phyloP scores from a whole-genome alignment of 2,113 vertebrate species.

The Rostratula benghalensis region DNA sequence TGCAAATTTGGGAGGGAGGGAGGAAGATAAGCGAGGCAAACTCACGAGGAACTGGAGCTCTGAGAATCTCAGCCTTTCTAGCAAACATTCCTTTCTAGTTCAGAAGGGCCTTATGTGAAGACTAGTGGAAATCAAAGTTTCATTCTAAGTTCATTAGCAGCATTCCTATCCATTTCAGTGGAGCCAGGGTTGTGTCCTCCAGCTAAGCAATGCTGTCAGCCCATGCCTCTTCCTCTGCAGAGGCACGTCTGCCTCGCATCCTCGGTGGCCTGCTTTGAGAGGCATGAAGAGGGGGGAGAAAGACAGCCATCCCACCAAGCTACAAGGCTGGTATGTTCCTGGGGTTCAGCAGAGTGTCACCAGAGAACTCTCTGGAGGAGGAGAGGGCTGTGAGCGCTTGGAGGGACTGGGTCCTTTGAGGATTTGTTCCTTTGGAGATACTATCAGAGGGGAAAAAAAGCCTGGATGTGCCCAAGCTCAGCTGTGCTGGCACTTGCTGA shows the following conservation, averaged over 20 bases:
- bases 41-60: neutral
- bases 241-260: neutral
- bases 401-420: neutral
- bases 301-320: neutral
- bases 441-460: neutral
- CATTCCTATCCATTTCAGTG: neutral
- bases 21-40: neutral
- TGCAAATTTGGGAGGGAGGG: neutral
- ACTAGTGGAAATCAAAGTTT: neutral
- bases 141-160: neutral
- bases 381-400: neutral
- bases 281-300: neutral
- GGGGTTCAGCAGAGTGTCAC: neutral
- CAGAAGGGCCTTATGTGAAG: neutral
- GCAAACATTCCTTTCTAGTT: neutral
- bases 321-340: neutral
- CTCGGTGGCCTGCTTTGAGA: neutral
- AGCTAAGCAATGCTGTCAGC: neutral
- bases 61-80: neutral
- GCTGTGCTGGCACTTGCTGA: neutral
- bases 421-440: neutral
- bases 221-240: neutral
- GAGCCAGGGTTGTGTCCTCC: neutral
- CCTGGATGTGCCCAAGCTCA: neutral
- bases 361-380: fast-evolving